Evolutionary conservation across 2,888 invertebrate species (phyloP).

Genomic region (Cylloceria caligata): DNA sequence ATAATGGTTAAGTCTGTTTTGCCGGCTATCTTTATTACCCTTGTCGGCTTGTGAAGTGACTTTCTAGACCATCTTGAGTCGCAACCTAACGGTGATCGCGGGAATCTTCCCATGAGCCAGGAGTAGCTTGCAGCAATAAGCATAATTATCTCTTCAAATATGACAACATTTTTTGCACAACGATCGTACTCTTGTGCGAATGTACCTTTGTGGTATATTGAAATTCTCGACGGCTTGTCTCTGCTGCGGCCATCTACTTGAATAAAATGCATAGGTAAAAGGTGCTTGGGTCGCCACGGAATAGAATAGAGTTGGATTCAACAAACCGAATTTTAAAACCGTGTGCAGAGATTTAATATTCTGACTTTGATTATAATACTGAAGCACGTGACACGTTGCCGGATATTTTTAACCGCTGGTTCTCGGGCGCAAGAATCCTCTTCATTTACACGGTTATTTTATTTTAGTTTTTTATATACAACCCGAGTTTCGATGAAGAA

Average conservation of each 20-base stretch:
- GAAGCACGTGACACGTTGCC: constrained; percentile 1
- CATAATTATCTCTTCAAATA: no score
- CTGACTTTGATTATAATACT: not conserved
- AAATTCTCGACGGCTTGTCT: not conserved
- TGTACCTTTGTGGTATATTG: not conserved
- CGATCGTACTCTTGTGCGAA: not conserved
- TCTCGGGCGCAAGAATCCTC: no score
- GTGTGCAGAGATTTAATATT: not conserved
- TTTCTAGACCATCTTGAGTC: no score
- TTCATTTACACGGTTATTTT: not conserved
- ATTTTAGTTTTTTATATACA: not conserved
- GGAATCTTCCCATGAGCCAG: no score
- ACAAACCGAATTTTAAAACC: not conserved
- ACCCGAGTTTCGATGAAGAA: not conserved
- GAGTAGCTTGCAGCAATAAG: no score
- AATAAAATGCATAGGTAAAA: not conserved
- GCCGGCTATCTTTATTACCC: no score
- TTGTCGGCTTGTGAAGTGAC: no score
- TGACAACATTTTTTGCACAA: not conserved
- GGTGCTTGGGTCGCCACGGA: not conserved
- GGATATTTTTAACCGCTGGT: not conserved
- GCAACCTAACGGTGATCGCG: no score
- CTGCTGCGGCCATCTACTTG: not conserved
- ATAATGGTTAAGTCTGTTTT: no score
- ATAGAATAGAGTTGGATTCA: not conserved